Evolutionary conservation across 2,113 vertebrate genomes (phyloP), one percentile per base, ranked within the genome.

Genomic region (Indicator indicator): DNA sequence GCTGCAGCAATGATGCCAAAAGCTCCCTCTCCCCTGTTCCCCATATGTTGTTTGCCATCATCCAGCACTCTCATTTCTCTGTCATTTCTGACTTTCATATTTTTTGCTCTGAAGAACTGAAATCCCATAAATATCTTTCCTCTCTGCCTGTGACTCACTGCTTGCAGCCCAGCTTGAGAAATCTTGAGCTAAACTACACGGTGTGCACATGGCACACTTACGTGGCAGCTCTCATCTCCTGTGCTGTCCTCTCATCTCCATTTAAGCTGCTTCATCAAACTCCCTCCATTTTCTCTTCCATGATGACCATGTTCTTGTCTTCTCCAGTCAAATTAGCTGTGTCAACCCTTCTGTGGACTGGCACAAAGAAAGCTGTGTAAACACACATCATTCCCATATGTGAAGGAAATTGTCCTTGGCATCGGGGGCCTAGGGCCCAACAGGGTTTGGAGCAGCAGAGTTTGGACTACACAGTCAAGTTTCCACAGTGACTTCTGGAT

Each of bases 81-180:
- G 46, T 92, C 69, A 68, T 82, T 93, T 93, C 69, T 95, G 82
- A 58, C 70, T 88, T 38, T 84, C 55, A 2, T 88, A 33, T 88
- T 96, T 96, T 84, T 86, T 54, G 42, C 50, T 91, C 79, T 52
- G 60, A 87, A 72, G 83, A 94, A 74, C 44, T 5, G 2, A 89
- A 94, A 81, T 69, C 40, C 50, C 73, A 63, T 88, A 87, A 93
- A 95, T 93, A 94, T 76, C 32, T 27, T n/a, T 94, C 28, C 12
- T 55, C 17, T 89, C 48, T 44, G 56, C 42, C 55, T 84, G 73
- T 82, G 89, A 86, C 77, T 96, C 83, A 54, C 24, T 73, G 48
- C 73, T 88, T 73, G n/a, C 89, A 89, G 82, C 81, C 44, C 87
- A 81, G 44, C 74, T 80, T 62, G 79, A 75, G 79, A 42, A 88